Conservation (phyloP, 2,888 invertebrate species). For the Teinopalpus imperialis region DNA sequence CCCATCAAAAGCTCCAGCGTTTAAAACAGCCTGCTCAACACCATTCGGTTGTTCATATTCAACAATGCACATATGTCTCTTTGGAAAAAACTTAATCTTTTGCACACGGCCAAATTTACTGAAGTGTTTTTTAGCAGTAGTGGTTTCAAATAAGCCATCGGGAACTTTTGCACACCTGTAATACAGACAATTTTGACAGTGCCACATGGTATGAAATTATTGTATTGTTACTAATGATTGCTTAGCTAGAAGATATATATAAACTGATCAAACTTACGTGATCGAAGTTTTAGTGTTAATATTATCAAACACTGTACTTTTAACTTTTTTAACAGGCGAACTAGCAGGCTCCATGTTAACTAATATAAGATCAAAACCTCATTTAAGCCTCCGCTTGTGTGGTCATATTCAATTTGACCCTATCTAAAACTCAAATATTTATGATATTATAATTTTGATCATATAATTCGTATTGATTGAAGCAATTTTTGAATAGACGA, state of each 20-base stretch:
- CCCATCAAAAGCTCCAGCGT: conserved; percentile 83
- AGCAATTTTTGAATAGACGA: no score
- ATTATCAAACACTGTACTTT: conserved; percentile 50
- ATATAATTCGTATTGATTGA: no score
- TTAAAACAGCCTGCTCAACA: conserved; percentile 81
- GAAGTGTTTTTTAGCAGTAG: conserved; percentile 85
- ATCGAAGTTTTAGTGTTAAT: conserved; percentile 63
- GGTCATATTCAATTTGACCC: no score
- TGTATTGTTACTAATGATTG: neutral
- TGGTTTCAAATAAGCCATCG: conserved; percentile 81
- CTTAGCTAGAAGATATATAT: no score
- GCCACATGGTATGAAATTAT: neutral
- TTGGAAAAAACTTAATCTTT: conserved; percentile 84
- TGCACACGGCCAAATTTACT: conserved; percentile 87
- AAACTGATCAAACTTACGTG: conserved; percentile 57
- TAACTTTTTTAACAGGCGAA: conserved; percentile 55
- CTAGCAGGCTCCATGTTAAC: conserved; percentile 44
- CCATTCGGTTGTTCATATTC: conserved; percentile 84
- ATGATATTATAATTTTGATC: no score
- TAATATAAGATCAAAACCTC: conserved; percentile 11
- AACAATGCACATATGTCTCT: conserved; percentile 84
- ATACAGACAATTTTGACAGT: conserved; percentile 26
- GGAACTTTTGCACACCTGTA: conserved; percentile 85
- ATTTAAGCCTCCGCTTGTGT: no score
- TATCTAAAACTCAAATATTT: no score